These are phyloP conservation scores for Spea hammondii DNA, from an alignment of 2,797 vertebrate species.

Conservation along the genomic window DNA sequence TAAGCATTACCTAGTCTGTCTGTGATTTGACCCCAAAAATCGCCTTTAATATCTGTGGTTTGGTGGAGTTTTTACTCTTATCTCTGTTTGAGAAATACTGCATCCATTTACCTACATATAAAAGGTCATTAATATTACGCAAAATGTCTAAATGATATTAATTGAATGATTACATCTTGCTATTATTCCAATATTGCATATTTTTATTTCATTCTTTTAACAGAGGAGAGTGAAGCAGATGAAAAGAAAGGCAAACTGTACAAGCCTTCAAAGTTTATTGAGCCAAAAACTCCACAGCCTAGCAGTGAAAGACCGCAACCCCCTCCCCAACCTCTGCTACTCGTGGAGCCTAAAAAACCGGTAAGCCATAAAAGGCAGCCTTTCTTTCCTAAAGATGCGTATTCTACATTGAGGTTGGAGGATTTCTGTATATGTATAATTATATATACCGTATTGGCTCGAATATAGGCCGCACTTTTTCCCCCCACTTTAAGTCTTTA, in stretches of 20 bases:
- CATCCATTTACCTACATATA: too few species aligned
- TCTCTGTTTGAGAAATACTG: too few species aligned
- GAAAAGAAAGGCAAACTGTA: slow-evolving; percentile 96
- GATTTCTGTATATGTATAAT: background rate
- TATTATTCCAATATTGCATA: background rate
- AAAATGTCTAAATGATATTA: too few species aligned
- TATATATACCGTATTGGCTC: too few species aligned
- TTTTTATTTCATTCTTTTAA: slow-evolving; percentile 53
- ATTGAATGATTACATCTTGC: too few species aligned
- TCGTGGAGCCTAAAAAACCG: slow-evolving; percentile 87
- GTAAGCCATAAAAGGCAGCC: slow-evolving; percentile 70
- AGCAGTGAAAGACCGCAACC: slow-evolving; percentile 81
- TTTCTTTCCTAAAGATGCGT: background rate
- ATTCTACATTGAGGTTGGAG: background rate
- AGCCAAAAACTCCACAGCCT: slow-evolving; percentile 73
- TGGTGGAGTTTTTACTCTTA: too few species aligned
- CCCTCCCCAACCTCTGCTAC: slow-evolving; percentile 62
- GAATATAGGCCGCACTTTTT: too few species aligned
- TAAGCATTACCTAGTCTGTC: too few species aligned
- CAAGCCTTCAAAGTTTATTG: slow-evolving; percentile 89
- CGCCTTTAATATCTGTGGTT: too few species aligned
- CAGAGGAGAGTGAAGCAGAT: slow-evolving; percentile 87
- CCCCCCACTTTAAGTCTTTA: too few species aligned
- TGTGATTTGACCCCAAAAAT: too few species aligned
- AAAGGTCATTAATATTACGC: too few species aligned